Conservation (phyloP, 2,113 vertebrate species). For the Corythaixoides concolor region DNA sequence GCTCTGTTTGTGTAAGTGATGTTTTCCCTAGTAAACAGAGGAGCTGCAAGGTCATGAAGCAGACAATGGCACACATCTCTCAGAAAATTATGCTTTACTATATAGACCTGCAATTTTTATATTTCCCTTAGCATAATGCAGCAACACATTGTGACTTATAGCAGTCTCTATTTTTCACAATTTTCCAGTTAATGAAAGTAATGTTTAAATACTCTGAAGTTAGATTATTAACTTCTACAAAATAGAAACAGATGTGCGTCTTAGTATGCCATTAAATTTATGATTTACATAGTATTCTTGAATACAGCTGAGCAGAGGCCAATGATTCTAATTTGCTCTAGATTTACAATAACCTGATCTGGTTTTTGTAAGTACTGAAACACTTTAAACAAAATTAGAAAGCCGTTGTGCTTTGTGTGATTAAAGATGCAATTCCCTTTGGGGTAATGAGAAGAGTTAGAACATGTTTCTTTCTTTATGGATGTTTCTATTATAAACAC, state of each 20-base stretch:
- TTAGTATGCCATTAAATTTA: conserved; percentile 92
- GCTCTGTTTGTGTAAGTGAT: conserved; percentile 42
- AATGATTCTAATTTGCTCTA: conserved; percentile 95
- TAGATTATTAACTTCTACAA: conserved; percentile 87
- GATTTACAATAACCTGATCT: conserved; percentile 88
- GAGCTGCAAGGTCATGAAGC: conserved; percentile 45
- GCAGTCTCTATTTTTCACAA: conserved; percentile 70
- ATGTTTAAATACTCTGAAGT: conserved; percentile 88
- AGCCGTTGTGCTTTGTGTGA: conserved; percentile 79
- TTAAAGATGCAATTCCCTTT: conserved; percentile 85
- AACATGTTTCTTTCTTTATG: conserved; percentile 80
- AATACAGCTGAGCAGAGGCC: conserved; percentile 90
- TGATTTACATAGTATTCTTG: conserved; percentile 91
- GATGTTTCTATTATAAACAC: conserved; percentile 78
- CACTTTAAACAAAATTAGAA: conserved; percentile 90
- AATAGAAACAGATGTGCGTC: conserved; percentile 96
- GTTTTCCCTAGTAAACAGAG: conserved; percentile 40
- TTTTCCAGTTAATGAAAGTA: conserved; percentile 83
- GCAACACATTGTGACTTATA: conserved; percentile 55
- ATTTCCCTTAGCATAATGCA: conserved; percentile 50
- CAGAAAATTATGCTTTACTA: conserved; percentile 40
- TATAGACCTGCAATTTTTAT: conserved; percentile 54
- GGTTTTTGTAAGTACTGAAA: conserved; percentile 90
- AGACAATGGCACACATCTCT: conserved; percentile 44
- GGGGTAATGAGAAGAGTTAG: conserved; percentile 81